A percentile compares a stretch with the other conserved stretches of the same genome.
Evolutionary conservation across 2,888 invertebrate species (phyloP).

Genomic region (Apomyelois bistriatella): DNA sequence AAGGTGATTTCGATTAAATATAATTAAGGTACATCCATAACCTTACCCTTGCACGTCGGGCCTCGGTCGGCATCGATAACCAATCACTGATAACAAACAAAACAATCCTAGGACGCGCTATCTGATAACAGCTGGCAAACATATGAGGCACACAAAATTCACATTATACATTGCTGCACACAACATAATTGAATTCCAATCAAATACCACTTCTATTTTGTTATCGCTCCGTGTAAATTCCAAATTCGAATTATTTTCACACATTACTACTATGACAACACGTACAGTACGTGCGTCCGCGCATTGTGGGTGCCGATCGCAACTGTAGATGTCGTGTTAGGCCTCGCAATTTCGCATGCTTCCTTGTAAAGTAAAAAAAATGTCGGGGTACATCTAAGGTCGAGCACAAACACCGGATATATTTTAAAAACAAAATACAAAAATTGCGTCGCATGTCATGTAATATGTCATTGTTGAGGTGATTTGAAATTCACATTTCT

Average conservation of each 20-base stretch:
- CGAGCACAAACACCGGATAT: slow-evolving; percentile 2
- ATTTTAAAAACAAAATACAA: neutral
- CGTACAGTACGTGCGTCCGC: slow-evolving; percentile 9
- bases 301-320: neutral
- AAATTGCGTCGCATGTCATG: neutral
- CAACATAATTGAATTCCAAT: slow-evolving; percentile 15
- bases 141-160: slow-evolving; percentile 9
- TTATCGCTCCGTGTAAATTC: neutral
- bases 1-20: neutral
- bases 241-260: neutral
- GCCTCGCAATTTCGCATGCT: slow-evolving; percentile 28
- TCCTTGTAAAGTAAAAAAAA: slow-evolving; percentile 24
- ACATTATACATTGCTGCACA: neutral
- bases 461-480: neutral
- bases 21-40: slow-evolving; percentile 16
- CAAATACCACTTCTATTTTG: neutral
- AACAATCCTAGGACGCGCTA: slow-evolving; percentile 24
- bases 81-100: slow-evolving; percentile 34
- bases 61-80: slow-evolving; percentile 53
- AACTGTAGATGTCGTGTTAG: slow-evolving; percentile 25
- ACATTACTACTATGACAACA: slow-evolving; percentile 1
- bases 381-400: slow-evolving; percentile 12
- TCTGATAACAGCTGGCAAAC: slow-evolving; percentile 12
- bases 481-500: neutral
- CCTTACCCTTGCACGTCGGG: slow-evolving; percentile 52